Conservation (phyloP, 2,797 vertebrate genomes). For the Macropodus opercularis region DNA sequence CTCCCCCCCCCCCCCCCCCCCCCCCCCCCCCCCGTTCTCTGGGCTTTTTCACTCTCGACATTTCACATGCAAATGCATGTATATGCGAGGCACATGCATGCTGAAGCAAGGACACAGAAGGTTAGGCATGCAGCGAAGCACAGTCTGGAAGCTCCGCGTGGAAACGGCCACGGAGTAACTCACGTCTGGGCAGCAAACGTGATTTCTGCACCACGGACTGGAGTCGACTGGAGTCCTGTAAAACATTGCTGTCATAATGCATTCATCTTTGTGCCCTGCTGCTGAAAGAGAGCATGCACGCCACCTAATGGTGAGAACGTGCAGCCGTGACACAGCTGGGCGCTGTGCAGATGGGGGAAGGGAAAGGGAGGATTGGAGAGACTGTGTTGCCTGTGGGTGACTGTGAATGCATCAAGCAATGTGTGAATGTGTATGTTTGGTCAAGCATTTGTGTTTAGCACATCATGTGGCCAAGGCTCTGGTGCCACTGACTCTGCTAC, state of each 20-base stretch:
- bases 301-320: conserved; percentile 78
- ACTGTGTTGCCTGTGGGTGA: conserved; percentile 9
- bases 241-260: conserved; percentile 78
- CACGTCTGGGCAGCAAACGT: conserved; percentile 56
- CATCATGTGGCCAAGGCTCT: conserved; percentile 19
- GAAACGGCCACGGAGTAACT: conserved; percentile 24
- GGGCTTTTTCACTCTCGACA: conserved; percentile 58
- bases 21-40: conserved; percentile 19
- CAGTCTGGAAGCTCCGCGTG: conserved; percentile 20
- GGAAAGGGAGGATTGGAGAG: conserved; percentile 27
- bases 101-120: conserved; percentile 70
- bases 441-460: conserved; percentile 23
- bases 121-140: conserved; percentile 43
- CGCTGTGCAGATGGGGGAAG: conserved; percentile 49
- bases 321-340: conserved; percentile 66
- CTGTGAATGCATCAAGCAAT: conserved; percentile 8
- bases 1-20: background rate
- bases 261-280: conserved; percentile 49
- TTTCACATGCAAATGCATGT: conserved; percentile 74
- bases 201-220: conserved; percentile 62
- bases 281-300: conserved; percentile 63
- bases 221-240: conserved; percentile 66
- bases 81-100: conserved; percentile 33
- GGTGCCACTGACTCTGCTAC: conserved; percentile 16
- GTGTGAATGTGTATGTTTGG: conserved; percentile 29